phyloP scores from a whole-genome alignment of 2,113 vertebrate species.

The Eurystomus gularis region DNA sequence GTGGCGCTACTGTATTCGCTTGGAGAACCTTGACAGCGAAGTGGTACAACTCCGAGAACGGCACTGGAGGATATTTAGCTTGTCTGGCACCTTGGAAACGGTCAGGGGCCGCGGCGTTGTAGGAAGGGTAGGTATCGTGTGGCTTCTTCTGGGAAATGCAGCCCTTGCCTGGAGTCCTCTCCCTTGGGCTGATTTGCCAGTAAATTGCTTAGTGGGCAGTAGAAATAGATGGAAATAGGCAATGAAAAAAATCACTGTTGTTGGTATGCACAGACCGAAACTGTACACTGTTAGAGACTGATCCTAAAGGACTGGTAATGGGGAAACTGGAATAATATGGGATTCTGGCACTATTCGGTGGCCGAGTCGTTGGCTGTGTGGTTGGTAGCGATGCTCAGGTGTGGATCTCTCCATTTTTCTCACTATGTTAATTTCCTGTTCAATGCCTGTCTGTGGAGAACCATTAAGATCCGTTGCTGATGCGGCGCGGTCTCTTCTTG shows the following conservation, averaged over 20 bases:
- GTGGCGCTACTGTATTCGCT: slow-evolving; percentile 97
- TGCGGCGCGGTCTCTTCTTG: not conserved
- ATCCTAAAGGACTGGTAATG: not conserved
- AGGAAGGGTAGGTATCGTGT: slow-evolving; percentile 80
- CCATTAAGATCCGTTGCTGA: not conserved
- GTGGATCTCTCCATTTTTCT: not conserved
- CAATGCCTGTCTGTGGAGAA: not conserved
- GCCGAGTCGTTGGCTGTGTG: not conserved
- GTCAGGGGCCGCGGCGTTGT: slow-evolving; percentile 94
- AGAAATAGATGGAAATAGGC: not conserved
- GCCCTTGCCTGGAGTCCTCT: not conserved
- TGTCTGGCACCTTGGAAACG: slow-evolving; percentile 95
- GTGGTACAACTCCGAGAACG: slow-evolving; percentile 94
- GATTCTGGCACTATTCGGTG: not conserved
- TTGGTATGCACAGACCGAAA: not conserved
- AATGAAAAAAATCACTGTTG: not conserved
- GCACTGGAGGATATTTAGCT: slow-evolving; percentile 98
- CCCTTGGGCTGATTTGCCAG: not conserved
- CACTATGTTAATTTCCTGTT: not conserved
- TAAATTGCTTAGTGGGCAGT: not conserved
- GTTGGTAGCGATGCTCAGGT: not conserved
- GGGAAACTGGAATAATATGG: rapidly evolving
- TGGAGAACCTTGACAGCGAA: slow-evolving; percentile 94
- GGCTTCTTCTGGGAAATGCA: rapidly evolving
- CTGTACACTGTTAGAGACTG: not conserved